Evolutionary conservation across 2,888 invertebrate genomes (phyloP), one percentile per base, ranked within the genome.

Genomic region (Anoplius nigerrimus): DNA sequence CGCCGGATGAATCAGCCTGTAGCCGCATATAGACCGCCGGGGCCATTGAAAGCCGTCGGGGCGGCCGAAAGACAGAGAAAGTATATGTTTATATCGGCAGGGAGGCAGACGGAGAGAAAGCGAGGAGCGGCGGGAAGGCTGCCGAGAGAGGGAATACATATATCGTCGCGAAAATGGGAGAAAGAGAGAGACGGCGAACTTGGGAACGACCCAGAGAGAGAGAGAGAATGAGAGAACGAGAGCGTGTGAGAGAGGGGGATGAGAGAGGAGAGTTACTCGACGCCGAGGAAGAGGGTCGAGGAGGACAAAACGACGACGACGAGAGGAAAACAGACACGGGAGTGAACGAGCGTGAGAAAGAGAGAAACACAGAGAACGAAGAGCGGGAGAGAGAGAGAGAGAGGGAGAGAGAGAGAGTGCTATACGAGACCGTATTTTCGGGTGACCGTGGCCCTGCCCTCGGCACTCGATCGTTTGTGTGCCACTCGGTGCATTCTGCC

Each of bases 401-500:
- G 66, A 59, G 21, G 56, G 65, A 67, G 78, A 66, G 63, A 58
- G 62, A 71, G 60, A 57, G 75, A 79, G 71, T 78, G 74, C 45
- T 69, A 72, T 63, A 75, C 60, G 55, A 64, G 78, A 76, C 79
- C 75, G 81, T 84, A 83, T 87, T 87, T 88, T 87, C 74, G 87
- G 87, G 79, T 83, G 87, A 83, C 87, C 87, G 77, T 87, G 87
- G 87, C 87, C 87, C 84, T 86, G 85, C 87, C 84, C 84, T 84
- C 83, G 78, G 79, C 75, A 73, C 70, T 46, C 66, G 57, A 65
- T 65, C 71, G 79, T 79, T 76, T 78, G 75, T 79, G 76, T 80
- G 76, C 79, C 76, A 80, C 74, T 76, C 78, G 75, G 76, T 82
- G 79, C 80, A 81, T 76, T 78, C 75, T 71, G 76, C 66, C 48